Conservation (phyloP, 23 tunicate species). For the Trididemnum miniatum region DNA sequence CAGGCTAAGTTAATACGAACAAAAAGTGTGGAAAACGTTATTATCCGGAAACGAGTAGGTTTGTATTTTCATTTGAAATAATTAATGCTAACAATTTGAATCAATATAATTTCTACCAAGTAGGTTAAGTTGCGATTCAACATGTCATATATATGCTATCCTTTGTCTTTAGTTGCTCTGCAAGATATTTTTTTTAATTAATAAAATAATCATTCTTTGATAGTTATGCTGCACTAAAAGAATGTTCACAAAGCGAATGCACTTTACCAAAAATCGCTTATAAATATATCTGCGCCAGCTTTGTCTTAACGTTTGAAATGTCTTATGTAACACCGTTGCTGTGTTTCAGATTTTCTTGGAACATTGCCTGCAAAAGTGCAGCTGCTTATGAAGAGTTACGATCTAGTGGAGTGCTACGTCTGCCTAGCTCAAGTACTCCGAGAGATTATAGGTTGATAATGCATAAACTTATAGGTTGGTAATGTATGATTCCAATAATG, state of each 20-base stretch:
- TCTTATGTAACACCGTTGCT: neutral
- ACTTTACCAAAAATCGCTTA: neutral
- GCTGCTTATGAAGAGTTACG: slow-evolving; percentile 10
- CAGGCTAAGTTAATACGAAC: neutral
- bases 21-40: neutral
- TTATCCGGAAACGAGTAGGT: neutral
- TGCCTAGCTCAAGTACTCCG: neutral
- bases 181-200: neutral
- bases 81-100: neutral
- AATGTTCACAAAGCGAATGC: neutral
- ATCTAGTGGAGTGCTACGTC: slow-evolving; percentile 4
- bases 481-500: neutral
- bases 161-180: neutral
- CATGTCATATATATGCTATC: neutral
- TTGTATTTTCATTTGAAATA: neutral
- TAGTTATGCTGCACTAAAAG: neutral
- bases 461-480: neutral
- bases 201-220: neutral
- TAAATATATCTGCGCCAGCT: neutral
- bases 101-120: neutral
- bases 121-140: neutral
- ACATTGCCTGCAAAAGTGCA: slow-evolving; percentile 5
- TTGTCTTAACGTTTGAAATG: neutral
- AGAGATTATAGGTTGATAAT: neutral
- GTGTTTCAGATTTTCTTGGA: neutral